Percentiles rank a stretch among this genome's conserved stretches.
Conservation (phyloP, 1,140 invertebrate species). For the Drosophila albomicans region DNA sequence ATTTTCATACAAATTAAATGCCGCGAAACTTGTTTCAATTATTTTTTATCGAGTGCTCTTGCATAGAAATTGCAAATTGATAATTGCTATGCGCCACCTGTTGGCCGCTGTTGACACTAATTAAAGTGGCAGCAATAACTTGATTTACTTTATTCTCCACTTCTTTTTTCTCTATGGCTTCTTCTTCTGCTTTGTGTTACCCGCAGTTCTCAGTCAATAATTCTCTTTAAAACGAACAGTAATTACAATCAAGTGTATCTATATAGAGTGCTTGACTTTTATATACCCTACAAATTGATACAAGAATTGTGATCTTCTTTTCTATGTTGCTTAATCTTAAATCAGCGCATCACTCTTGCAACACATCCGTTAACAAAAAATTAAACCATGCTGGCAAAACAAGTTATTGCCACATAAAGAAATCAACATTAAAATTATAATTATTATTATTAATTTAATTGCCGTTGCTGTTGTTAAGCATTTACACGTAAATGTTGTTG, state of each 20-base stretch:
- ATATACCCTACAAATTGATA: slow-evolving; percentile 11
- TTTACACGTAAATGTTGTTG: slow-evolving; percentile 64
- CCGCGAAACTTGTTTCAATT: slow-evolving; percentile 65
- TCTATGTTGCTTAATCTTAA: background rate
- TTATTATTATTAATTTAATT: slow-evolving; percentile 67
- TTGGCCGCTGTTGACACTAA: slow-evolving; percentile 54
- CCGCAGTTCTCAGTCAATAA: slow-evolving; percentile 17
- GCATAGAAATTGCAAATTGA: slow-evolving; percentile 47
- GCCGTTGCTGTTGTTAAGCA: slow-evolving; percentile 35
- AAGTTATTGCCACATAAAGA: slow-evolving; percentile 69
- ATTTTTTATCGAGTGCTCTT: slow-evolving; percentile 27
- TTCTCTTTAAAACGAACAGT: slow-evolving; percentile 10
- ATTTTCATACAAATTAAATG: slow-evolving; percentile 75
- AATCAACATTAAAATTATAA: slow-evolving; percentile 52
- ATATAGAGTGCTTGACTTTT: background rate
- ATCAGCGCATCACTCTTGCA: background rate
- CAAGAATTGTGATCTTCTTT: background rate
- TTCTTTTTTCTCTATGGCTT: background rate
- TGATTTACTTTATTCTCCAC: slow-evolving; percentile 1
- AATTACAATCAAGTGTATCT: background rate
- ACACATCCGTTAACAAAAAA: slow-evolving; percentile 20
- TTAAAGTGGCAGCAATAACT: slow-evolving; percentile 29
- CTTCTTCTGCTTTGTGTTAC: slow-evolving; percentile 6
- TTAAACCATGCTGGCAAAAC: background rate
- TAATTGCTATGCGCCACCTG: slow-evolving; percentile 61